A percentile compares a stretch with the other conserved stretches of the same genome.
Evolutionary conservation across 2,797 vertebrate species (phyloP).

Genomic region (Tapera naevia): DNA sequence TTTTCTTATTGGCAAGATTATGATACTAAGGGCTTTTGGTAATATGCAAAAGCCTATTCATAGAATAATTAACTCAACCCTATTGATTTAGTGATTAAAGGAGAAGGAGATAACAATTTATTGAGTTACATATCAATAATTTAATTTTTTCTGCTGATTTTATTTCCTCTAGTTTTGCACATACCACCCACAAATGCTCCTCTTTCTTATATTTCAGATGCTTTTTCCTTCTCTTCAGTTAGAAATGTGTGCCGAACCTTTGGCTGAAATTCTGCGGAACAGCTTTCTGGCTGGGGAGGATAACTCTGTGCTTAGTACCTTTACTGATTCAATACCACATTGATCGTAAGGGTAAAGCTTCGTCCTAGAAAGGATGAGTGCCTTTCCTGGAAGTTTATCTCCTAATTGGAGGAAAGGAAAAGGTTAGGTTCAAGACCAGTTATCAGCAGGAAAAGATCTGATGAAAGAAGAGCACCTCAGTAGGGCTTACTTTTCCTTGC

Average conservation of each 20-base stretch:
- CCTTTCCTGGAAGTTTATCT: slow-evolving; percentile 28
- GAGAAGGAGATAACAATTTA: not conserved
- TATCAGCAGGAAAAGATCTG: slow-evolving; percentile 18
- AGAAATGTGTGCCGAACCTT: slow-evolving; percentile 21
- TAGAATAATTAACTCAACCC: slow-evolving; percentile 7
- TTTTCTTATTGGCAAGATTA: not conserved
- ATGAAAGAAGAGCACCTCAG: slow-evolving; percentile 11
- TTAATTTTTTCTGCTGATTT: slow-evolving; percentile 30
- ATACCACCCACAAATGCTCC: slow-evolving; percentile 36
- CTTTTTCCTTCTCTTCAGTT: slow-evolving; percentile 25
- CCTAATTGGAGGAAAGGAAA: not conserved
- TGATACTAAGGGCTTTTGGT: not conserved
- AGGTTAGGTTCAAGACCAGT: not conserved
- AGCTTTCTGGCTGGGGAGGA: slow-evolving; percentile 23
- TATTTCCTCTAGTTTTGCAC: slow-evolving; percentile 43
- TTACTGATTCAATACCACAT: slow-evolving; percentile 8
- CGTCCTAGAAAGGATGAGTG: not conserved
- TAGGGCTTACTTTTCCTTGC: not conserved
- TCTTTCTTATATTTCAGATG: not conserved
- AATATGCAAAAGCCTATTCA: not conserved
- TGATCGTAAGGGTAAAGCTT: slow-evolving; percentile 4
- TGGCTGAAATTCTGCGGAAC: not conserved
- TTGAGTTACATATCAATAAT: slow-evolving; percentile 12
- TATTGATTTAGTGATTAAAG: slow-evolving; percentile 30
- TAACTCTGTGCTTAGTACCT: slow-evolving; percentile 13